A percentile compares a stretch with the other conserved stretches of the same genome.
phyloP scores from a whole-genome alignment of 2,888 invertebrate genomes.

The Nomada ruficornis region DNA sequence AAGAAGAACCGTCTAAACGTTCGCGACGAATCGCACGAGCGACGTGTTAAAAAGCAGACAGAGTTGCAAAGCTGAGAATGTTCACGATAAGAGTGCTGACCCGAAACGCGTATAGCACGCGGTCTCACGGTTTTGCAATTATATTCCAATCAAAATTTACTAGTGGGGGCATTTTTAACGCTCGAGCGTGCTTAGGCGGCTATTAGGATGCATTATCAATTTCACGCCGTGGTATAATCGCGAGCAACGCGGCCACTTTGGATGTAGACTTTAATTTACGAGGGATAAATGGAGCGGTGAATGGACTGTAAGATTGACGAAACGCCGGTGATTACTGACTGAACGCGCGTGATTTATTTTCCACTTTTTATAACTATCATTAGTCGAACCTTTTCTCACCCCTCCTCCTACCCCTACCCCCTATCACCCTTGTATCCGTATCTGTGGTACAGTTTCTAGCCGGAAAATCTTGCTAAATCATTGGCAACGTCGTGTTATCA shows the following conservation, averaged over 20 bases:
- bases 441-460: not conserved
- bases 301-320: constrained; percentile 66
- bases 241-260: constrained; percentile 58
- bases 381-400: constrained; percentile 39
- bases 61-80: not conserved
- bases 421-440: not conserved
- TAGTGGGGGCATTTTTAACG: constrained; percentile 52
- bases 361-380: constrained; percentile 58
- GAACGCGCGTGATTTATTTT: constrained; percentile 62
- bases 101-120: not conserved
- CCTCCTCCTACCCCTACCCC: constrained; percentile 2
- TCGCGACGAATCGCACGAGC: too few relatives aligned
- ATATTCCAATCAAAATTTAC: constrained; percentile 59
- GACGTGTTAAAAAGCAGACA: not conserved
- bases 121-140: constrained; percentile 53
- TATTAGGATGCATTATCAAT: constrained; percentile 67
- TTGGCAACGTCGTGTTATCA: too few relatives aligned
- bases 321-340: constrained; percentile 61
- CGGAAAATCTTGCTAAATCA: not conserved
- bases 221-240: constrained; percentile 66
- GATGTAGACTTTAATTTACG: constrained; percentile 66
- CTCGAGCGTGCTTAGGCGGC: constrained; percentile 36
- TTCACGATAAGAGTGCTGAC: constrained; percentile 10
- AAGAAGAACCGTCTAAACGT: not conserved
- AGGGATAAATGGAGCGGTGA: constrained; percentile 66